Evolutionary conservation across 2,797 vertebrate species (phyloP), one percentile per base, ranked within the genome.

Genomic region (Pagetopsis macropterus): DNA sequence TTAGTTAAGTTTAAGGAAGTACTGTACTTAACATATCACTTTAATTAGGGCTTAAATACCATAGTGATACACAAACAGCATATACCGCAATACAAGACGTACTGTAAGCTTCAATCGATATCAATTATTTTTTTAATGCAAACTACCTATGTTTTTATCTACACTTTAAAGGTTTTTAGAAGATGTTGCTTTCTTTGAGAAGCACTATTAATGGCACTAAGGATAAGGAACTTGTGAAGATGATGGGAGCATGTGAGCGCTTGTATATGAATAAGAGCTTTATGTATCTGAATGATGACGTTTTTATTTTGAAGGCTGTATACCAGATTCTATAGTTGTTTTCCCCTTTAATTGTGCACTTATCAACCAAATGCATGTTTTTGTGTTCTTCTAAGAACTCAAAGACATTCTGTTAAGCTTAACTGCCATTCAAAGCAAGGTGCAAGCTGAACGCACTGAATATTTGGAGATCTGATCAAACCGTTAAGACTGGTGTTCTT

Each of bases 191-290:
- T 71, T 85, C 33, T 84, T 70, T 68, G 55, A 70, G 59, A 82
- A 70, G 49, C 70, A 83, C 83, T 76, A 72, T 57, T 75, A 69
- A 66, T 50, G 50, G 69, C 76, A 83, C 81, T 81, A 81, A 71
- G 69, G 65, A 73, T 57, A 46, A 78, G 54, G 37, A 69, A 72
- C 50, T 58, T 78, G 72, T 80, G 41, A 80, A 73, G 60, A 82
- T 62, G 54, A 82, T 45, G 63, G 82, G 86, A 78, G 88, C 89
- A 91, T 90, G 90, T 64, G 75, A 82, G 83, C 84, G 74, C 73
- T 80, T 85, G 81, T 84, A 72, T 76, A 64, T 79, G 66, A 85
- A 68, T 56, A 81, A 72, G 59, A 84, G 62, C 77, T 87, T 83
- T 82, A 76, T 77, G 67, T 83, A 81, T 79, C 40, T 83, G 58